Evolutionary conservation across 2,888 invertebrate genomes (phyloP).

Genomic region (Mechanitis messenoides): DNA sequence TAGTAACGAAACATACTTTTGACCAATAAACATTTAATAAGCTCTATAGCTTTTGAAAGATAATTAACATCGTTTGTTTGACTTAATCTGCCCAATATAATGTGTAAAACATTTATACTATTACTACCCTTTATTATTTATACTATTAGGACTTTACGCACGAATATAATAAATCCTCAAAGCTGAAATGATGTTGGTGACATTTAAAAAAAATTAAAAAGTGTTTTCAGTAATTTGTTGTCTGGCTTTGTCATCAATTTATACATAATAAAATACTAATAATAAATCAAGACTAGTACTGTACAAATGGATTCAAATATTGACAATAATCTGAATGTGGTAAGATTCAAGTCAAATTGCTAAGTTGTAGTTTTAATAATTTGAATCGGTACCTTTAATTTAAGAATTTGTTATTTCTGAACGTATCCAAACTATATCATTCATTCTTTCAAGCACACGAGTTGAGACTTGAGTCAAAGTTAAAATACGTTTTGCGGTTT

Average conservation of each 20-base stretch:
- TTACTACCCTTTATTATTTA: too few species aligned
- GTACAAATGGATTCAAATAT: conserved; percentile 14
- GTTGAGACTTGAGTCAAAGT: conserved; percentile 26
- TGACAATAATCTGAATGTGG: conserved; percentile 12
- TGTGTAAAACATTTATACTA: neutral
- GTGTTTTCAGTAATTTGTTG: conserved; percentile 16
- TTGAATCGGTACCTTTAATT: neutral
- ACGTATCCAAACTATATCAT: conserved; percentile 35
- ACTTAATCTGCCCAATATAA: neutral
- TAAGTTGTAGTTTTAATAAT: neutral
- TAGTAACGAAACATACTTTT: too few species aligned
- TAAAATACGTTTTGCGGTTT: conserved; percentile 24
- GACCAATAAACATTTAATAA: too few species aligned
- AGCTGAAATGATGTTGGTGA: neutral
- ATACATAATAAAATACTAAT: conserved; percentile 5
- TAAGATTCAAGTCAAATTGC: conserved; percentile 9
- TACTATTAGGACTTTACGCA: too few species aligned
- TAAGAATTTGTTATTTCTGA: conserved; percentile 8
- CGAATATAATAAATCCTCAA: neutral
- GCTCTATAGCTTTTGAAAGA: too few species aligned
- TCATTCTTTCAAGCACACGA: conserved; percentile 40
- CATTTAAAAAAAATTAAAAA: conserved; percentile 3
- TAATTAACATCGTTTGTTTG: too few species aligned
- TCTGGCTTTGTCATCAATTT: conserved; percentile 29
- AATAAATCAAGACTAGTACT: conserved; percentile 14